Percentiles rank a stretch among this genome's conserved stretches.
phyloP scores from a whole-genome alignment of 2,888 invertebrate genomes.

The Ophonus ardosiacus region DNA sequence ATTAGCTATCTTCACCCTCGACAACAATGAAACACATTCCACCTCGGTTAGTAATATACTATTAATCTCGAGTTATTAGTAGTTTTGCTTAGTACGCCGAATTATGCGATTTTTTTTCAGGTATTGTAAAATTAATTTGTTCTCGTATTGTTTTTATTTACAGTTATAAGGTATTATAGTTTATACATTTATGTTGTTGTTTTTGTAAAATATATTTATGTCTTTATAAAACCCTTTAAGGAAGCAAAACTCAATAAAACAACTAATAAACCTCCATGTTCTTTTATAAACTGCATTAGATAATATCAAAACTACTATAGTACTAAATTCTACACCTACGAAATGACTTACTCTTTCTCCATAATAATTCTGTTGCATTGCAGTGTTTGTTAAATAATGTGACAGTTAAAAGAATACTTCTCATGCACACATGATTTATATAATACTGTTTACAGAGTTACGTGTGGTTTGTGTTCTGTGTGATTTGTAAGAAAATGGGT shows the following conservation, averaged over 20 bases:
- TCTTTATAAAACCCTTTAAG: too few species aligned
- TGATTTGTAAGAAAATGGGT: slow-evolving; percentile 12
- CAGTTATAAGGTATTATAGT: background rate
- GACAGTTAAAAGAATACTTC: background rate
- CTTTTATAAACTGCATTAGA: background rate
- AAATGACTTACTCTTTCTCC: background rate
- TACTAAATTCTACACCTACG: background rate
- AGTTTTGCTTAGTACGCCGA: too few species aligned
- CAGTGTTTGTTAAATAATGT: background rate
- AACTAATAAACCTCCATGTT: too few species aligned
- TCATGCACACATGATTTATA: background rate
- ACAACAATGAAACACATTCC: too few species aligned
- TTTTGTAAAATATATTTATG: background rate
- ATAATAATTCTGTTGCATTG: background rate
- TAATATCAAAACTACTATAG: background rate
- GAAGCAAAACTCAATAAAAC: too few species aligned
- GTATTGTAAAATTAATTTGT: too few species aligned
- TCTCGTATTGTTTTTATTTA: too few species aligned
- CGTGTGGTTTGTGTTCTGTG: background rate
- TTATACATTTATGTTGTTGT: background rate
- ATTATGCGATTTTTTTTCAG: too few species aligned
- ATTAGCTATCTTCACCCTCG: too few species aligned
- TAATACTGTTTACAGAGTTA: slow-evolving; percentile 7
- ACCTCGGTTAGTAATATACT: too few species aligned
- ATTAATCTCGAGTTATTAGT: too few species aligned